Base-by-base conservation (phyloP, 2,888 invertebrate species). In the Lithodes maja region DNA sequence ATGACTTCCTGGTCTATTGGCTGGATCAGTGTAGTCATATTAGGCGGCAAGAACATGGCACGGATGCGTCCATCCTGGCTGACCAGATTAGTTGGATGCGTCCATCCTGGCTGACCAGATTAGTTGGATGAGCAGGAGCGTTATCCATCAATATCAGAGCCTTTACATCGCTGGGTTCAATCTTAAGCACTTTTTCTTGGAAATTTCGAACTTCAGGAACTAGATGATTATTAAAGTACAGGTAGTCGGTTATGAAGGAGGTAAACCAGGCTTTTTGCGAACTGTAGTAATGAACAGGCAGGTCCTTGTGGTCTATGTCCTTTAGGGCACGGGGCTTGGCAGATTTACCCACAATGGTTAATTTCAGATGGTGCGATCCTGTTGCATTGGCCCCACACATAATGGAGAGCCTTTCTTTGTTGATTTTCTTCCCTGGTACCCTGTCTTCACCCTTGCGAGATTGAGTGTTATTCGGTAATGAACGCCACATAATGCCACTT, bases 1-100 rank as follows among this genome's bases (percentile, higher is more conserved):
- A 84, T 84, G 77, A 84, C 75, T 17, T 75, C 84, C 77, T 84
- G 84, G 15, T 84, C 74, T 75, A 84, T 84, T 3, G 83, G 83
- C 50, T 83, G 68, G 9, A 68, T 49, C 69, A 83, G 15, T 33
- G 83, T 50, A n/a, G 49, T 17, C 7, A 50, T 79, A n/a, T n/a
- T 69, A 2, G 69, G 33, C 7, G 69, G 83, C 15, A 83, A 15
- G 1, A 7, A 7, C 17, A 83, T 17, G 9, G 17, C n/a, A 49
- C 68, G 17, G 3, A 83, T 50, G 7, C n/a, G 53, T 12, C 83
- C 83, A 83, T 83, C 83, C 3, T 33, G 52, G 55, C 83, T 83
- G 83, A 3, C n/a, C 55, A 83, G 50, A n/a, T 33, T 12, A 33
- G 61, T 50, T 3, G 69, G 83, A 50, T 83, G 83, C n/a, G 53